Percentiles rank a stretch among this genome's conserved stretches.
These are phyloP conservation scores for Creontiades dilutus DNA, from an alignment of 2,888 invertebrate species.

Conservation along the genomic window DNA sequence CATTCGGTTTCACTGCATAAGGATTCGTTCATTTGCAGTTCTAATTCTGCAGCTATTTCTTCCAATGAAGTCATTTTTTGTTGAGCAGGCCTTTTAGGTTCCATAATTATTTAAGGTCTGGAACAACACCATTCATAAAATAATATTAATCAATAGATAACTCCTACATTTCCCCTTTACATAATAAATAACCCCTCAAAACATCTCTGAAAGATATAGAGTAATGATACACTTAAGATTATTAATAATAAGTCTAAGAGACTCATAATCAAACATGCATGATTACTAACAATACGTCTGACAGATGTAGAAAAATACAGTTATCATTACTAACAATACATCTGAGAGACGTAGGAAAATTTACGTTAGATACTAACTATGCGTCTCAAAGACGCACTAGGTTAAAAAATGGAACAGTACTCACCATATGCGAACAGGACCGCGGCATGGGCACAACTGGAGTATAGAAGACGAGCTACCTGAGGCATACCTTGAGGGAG, in stretches of 20 bases:
- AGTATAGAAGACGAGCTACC: background rate
- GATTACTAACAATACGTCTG: background rate
- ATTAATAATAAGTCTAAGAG: too few species aligned
- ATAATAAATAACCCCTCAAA: background rate
- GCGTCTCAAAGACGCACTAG: background rate
- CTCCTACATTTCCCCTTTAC: background rate
- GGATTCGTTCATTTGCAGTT: background rate
- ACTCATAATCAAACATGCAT: background rate
- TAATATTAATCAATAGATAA: background rate
- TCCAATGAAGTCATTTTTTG: background rate
- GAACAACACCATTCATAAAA: background rate
- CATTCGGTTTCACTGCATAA: background rate
- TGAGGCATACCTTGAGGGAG: background rate
- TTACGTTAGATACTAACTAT: background rate
- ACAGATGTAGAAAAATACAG: background rate
- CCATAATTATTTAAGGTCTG: background rate
- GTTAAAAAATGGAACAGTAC: background rate
- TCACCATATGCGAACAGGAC: background rate
- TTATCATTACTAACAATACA: background rate
- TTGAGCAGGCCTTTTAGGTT: background rate
- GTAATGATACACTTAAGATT: background rate
- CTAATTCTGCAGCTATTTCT: background rate
- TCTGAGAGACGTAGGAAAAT: background rate
- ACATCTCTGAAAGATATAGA: conserved; percentile 11
- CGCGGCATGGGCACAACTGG: background rate